Percentiles rank a stretch among this genome's conserved stretches.
Evolutionary conservation across 2,113 vertebrate genomes (phyloP).

Genomic region (Dasyurus viverrinus): DNA sequence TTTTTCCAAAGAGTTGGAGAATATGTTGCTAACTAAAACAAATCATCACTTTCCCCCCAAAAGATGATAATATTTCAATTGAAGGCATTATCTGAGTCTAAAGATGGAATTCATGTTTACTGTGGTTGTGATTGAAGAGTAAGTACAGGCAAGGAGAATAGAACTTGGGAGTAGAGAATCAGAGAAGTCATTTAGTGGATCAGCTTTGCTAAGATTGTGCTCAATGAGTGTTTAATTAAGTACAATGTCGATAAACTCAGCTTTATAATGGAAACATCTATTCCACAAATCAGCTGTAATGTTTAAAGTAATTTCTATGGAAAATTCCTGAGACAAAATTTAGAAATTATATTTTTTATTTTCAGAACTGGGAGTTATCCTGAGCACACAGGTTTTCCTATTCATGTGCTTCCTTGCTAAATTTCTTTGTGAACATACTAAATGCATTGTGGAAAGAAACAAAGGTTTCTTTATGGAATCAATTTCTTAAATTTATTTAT

Average conservation of each 20-base stretch:
- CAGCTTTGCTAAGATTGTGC: background rate
- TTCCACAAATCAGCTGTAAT: background rate
- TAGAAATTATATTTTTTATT: background rate
- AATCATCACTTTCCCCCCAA: background rate
- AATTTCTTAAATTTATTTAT: background rate
- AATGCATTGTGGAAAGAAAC: background rate
- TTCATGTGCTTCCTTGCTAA: background rate
- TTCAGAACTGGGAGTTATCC: background rate
- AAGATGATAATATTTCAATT: background rate
- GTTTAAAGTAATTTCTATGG: background rate
- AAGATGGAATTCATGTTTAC: background rate
- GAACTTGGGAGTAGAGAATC: background rate
- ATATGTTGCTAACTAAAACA: background rate
- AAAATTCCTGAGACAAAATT: background rate
- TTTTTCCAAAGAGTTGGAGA: background rate
- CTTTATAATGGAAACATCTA: background rate
- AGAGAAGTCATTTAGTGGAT: background rate
- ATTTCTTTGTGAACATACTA: background rate
- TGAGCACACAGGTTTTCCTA: background rate
- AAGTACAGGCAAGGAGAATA: background rate
- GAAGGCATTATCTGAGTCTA: background rate
- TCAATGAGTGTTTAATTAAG: background rate
- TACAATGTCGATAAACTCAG: background rate
- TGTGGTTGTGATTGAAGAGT: background rate
- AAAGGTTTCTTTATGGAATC: background rate